Evolutionary conservation across 2,113 vertebrate genomes (phyloP).

Genomic region (Pteropus alecto): DNA sequence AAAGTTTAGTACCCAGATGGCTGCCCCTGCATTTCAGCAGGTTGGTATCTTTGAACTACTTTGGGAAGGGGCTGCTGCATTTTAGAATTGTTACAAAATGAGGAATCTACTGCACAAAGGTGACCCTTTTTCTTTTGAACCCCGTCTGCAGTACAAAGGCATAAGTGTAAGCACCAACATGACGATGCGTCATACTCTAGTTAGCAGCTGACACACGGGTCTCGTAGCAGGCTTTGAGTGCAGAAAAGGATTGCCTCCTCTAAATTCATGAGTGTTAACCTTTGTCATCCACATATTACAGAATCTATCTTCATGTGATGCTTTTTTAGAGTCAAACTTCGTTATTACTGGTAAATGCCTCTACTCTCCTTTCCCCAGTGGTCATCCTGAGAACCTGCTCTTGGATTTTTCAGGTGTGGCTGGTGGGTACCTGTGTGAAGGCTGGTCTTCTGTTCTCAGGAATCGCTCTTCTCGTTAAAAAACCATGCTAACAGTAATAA

Average conservation of each 20-base stretch:
- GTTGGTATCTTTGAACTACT: slow-evolving; percentile 8
- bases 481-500: background rate
- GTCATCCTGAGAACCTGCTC: background rate
- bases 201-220: background rate
- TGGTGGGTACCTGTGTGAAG: background rate
- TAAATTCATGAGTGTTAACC: background rate
- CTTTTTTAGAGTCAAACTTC: background rate
- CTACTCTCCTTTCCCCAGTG: background rate
- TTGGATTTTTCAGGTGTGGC: background rate
- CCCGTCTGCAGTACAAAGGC: background rate
- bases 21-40: background rate
- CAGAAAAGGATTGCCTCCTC: background rate
- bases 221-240: background rate
- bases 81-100: slow-evolving; percentile 27
- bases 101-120: background rate
- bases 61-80: slow-evolving; percentile 8
- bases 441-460: background rate
- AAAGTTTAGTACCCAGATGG: background rate
- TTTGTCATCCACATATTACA: background rate
- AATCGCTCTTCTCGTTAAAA: background rate
- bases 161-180: background rate
- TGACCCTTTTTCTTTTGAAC: slow-evolving; percentile 7
- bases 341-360: background rate
- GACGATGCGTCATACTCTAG: background rate
- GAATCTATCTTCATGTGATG: background rate